Percentiles rank a stretch among this genome's conserved stretches.
Conservation (phyloP, 2,797 vertebrate genomes). For the Hemitrygon akajei region DNA sequence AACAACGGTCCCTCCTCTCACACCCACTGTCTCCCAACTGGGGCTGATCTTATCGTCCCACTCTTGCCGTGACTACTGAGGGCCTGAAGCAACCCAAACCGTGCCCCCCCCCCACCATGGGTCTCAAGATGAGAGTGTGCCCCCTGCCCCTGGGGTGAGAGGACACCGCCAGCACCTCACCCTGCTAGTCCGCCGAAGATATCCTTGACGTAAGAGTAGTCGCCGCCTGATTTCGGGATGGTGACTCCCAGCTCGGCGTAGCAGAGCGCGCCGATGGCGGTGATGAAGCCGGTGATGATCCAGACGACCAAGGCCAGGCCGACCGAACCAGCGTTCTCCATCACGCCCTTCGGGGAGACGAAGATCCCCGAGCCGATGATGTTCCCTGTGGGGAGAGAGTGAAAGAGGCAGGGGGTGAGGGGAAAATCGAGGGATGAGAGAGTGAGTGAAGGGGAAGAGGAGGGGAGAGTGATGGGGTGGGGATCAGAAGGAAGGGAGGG, state of each 20-base stretch:
- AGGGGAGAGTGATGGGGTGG: too few species aligned
- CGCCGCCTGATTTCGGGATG: conserved; percentile 86
- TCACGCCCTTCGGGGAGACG: conserved; percentile 83
- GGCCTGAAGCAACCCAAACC: conserved; percentile 3
- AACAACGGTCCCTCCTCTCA: too few species aligned
- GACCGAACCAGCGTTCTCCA: conserved; percentile 85
- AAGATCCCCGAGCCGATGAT: conserved; percentile 92
- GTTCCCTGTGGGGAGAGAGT: conserved; percentile 63
- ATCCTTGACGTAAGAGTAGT: conserved; percentile 88
- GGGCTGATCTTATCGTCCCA: too few species aligned
- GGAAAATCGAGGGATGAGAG: too few species aligned
- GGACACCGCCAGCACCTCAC: conserved; percentile 55
- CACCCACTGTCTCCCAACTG: too few species aligned
- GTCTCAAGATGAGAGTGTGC: too few species aligned
- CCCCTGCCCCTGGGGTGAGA: background rate
- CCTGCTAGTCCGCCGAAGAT: conserved; percentile 87
- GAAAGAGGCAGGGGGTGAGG: too few species aligned
- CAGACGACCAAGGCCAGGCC: conserved; percentile 79
- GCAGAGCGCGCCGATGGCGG: conserved; percentile 81
- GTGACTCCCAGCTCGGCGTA: conserved; percentile 88
- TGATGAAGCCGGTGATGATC: conserved; percentile 82
- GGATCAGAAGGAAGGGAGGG: background rate
- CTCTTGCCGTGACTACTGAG: background rate
- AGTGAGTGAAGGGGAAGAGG: too few species aligned
- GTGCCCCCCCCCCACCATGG: too few species aligned